Conservation (phyloP, 2,888 invertebrate species). For the Brenthis hecate region DNA sequence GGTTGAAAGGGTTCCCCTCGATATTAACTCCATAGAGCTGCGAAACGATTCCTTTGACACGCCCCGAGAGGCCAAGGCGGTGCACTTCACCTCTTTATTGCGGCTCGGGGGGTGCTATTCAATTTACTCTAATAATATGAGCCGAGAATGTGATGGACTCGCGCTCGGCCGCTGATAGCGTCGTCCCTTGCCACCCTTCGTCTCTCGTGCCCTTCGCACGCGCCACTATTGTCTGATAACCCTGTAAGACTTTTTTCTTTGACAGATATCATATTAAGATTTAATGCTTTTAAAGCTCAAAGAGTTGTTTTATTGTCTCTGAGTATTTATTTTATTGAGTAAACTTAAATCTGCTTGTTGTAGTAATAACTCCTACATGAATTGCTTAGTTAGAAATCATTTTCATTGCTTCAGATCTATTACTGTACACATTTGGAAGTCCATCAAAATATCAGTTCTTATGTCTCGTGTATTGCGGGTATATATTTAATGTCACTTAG, state of each 20-base stretch:
- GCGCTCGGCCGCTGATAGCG: slow-evolving; percentile 32
- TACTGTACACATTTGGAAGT: too few relatives aligned
- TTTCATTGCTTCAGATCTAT: too few relatives aligned
- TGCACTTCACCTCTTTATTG: slow-evolving; percentile 44
- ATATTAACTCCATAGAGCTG: slow-evolving; percentile 62
- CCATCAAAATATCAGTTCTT: too few relatives aligned
- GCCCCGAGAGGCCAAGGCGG: slow-evolving; percentile 44
- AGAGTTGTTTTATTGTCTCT: not conserved
- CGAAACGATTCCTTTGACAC: slow-evolving; percentile 63
- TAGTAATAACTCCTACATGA: too few relatives aligned
- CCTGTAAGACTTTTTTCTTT: slow-evolving; percentile 13
- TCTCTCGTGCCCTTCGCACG: slow-evolving; percentile 8
- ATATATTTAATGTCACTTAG: not conserved
- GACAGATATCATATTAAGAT: slow-evolving; percentile 5
- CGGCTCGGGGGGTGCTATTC: slow-evolving; percentile 40
- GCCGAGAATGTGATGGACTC: slow-evolving; percentile 40
- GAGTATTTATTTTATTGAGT: too few relatives aligned
- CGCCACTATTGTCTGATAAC: slow-evolving; percentile 13
- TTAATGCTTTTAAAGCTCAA: not conserved
- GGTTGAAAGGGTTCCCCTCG: slow-evolving; percentile 49
- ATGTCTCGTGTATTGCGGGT: too few relatives aligned
- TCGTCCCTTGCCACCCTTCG: slow-evolving; percentile 26
- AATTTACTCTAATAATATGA: slow-evolving; percentile 44
- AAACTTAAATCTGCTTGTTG: too few relatives aligned
- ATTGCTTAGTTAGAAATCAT: too few relatives aligned